phyloP scores from a whole-genome alignment of 2,888 invertebrate species.

The Oscheius myriophilus region DNA sequence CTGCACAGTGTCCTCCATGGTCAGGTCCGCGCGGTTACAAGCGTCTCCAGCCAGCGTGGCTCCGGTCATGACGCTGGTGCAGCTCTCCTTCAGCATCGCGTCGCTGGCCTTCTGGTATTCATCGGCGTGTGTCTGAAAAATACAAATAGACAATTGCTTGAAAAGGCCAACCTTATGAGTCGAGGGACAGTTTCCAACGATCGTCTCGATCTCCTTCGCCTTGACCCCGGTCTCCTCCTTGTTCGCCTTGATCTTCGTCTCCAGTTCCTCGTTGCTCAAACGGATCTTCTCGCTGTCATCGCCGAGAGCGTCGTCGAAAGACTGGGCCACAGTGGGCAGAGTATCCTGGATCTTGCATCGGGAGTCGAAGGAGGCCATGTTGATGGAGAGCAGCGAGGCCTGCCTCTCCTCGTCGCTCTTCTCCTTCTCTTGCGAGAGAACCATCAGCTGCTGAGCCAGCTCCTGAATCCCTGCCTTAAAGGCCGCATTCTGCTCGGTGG shows the following conservation, averaged over 20 bases:
- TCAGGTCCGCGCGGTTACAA: conserved; percentile 8
- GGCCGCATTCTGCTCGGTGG: neutral
- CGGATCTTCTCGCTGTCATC: neutral
- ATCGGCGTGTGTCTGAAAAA: too few species aligned
- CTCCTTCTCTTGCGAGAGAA: neutral
- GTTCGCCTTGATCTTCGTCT: too few species aligned
- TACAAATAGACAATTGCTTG: too few species aligned
- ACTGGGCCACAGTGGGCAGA: neutral
- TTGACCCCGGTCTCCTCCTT: too few species aligned
- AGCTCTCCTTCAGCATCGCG: too few species aligned
- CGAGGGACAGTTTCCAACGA: too few species aligned
- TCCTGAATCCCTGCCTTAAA: neutral
- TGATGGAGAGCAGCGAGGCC: neutral
- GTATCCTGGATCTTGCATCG: neutral
- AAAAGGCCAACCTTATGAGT: too few species aligned
- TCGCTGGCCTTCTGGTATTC: too few species aligned
- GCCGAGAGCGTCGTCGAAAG: neutral
- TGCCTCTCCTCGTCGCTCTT: neutral
- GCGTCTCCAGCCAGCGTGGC: conserved; percentile 6
- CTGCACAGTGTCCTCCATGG: neutral
- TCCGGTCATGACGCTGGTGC: too few species aligned
- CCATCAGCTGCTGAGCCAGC: neutral
- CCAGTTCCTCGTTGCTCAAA: neutral
- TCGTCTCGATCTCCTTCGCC: too few species aligned
- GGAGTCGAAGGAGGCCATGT: neutral